These are phyloP conservation scores for Erpobdella octoculata DNA, from an alignment of 2,888 invertebrate species.

Conservation along the genomic window DNA sequence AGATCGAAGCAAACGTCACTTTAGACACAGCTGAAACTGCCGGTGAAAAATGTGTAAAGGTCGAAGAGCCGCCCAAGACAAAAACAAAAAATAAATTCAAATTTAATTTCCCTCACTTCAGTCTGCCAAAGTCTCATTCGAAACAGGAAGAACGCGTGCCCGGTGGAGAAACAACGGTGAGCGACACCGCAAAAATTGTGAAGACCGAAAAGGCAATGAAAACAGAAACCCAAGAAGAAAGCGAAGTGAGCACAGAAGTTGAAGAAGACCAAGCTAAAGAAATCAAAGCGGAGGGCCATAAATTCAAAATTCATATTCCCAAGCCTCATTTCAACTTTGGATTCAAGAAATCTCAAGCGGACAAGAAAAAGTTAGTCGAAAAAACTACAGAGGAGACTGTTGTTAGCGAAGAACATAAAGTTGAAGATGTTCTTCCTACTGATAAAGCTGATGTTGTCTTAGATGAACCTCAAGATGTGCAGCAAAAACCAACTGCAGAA, in stretches of 20 bases:
- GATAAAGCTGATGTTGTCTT: too few species aligned
- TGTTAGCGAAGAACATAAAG: too few species aligned
- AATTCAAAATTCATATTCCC: conserved; percentile 1
- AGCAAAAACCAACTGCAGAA: too few species aligned
- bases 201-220: background rate
- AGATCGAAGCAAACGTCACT: background rate
- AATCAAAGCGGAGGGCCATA: background rate
- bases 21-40: background rate
- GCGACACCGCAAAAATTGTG: background rate
- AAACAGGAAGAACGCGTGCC: background rate
- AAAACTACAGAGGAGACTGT: background rate
- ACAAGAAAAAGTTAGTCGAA: background rate
- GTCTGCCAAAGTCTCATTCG: background rate
- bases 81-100: conserved; percentile 20
- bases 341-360: background rate
- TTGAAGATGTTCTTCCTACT: too few species aligned
- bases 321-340: conserved; percentile 10
- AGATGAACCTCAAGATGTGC: too few species aligned
- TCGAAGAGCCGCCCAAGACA: background rate
- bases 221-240: background rate
- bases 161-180: background rate
- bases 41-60: background rate
- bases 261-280: background rate
- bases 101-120: conserved; percentile 19
- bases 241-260: background rate